These are phyloP conservation scores for Chlorodrepanis virens DNA, from an alignment of 2,113 vertebrate genomes.

Conservation along the genomic window DNA sequence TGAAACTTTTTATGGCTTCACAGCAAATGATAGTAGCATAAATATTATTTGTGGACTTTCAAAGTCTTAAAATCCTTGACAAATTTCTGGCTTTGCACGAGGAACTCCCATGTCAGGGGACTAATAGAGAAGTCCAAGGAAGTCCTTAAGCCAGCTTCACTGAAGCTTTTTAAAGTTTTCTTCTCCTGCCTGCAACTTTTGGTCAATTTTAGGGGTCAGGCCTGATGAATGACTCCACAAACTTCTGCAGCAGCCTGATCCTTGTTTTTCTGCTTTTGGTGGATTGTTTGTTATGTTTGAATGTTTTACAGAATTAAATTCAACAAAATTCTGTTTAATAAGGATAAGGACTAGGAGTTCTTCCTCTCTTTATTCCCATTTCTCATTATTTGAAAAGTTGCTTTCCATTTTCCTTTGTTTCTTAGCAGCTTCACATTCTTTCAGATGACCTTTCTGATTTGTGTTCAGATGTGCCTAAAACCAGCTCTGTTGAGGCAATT, in stretches of 20 bases:
- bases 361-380: conserved; percentile 11
- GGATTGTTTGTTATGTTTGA: conserved; percentile 19
- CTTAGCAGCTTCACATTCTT: conserved; percentile 18
- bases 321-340: background rate
- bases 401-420: conserved; percentile 39
- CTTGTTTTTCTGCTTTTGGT: conserved; percentile 10
- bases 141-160: background rate
- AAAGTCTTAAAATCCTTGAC: background rate
- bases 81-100: background rate
- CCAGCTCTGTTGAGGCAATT: background rate
- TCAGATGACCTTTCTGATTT: conserved; percentile 15
- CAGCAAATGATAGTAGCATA: background rate
- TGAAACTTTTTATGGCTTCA: background rate
- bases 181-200: background rate
- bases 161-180: background rate
- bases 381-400: conserved; percentile 1
- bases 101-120: background rate
- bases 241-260: background rate
- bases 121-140: background rate
- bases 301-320: background rate
- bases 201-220: background rate
- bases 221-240: background rate
- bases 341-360: background rate
- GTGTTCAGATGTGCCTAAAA: conserved; percentile 9
- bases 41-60: background rate